Evolutionary conservation across 2,888 invertebrate genomes (phyloP), one percentile per base, ranked within the genome.

Genomic region (Macropis europaea): DNA sequence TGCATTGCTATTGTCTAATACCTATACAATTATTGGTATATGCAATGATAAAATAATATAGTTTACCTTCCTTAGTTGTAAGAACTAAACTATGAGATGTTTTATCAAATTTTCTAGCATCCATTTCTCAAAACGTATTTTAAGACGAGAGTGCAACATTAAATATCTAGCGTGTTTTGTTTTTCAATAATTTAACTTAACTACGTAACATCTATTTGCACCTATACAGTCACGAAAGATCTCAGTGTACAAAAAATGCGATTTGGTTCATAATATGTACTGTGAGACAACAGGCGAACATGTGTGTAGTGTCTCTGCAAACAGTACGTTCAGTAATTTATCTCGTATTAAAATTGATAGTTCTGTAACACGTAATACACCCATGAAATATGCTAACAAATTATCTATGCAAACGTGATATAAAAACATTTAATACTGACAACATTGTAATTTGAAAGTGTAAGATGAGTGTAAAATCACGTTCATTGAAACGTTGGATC

Each of bases 241-340:
- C n/a, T n/a, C 53, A 48, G 34, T 48, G 30, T 69, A 53, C 38
- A 69, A 70, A 60, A 70, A 56, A 63, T 71, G 34, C 32, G 11
- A 70, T 71, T 61, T 38, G 30, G 32, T 70, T 71, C 43, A 5
- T 17, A 45, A 17, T 9, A 30, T 43, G 17, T 13, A 42, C 13
- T 28, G 15, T 15, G 32, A 47, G 4, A 26, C n/a, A 26, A 40
- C 4, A 45, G 24, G 26, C 2, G 15, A 19, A 53, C 11, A 15
- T 15, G 1, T 13, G 3, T 19, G 17, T 3, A n/a, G 19, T 13
- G 13, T 42, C 22, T n/a, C 4, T 6, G 15, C 2, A 32, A 43
- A 43, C 19, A 15, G 3, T 43, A 22, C n/a, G 13, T n/a, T 22
- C 13, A 13, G 48, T 3, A 13, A 19, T 48, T 47, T 3, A 1